Evolutionary conservation across 2,797 vertebrate species (phyloP).

Genomic region (Ciconia nigra): DNA sequence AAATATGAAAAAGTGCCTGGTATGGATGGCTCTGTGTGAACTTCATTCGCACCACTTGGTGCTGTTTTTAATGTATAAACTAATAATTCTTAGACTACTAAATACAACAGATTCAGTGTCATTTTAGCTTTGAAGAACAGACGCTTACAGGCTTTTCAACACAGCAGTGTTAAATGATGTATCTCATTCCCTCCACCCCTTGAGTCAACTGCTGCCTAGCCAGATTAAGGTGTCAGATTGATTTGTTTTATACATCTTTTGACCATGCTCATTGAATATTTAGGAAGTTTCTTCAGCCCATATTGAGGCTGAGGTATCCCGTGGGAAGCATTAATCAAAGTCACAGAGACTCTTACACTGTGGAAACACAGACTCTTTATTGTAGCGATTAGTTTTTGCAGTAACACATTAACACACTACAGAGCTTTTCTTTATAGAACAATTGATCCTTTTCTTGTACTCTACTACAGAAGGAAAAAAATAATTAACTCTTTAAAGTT

Average conservation of each 20-base stretch:
- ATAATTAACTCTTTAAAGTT: slow-evolving; percentile 82
- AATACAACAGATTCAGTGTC: slow-evolving; percentile 77
- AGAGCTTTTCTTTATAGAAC: slow-evolving; percentile 83
- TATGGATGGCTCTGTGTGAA: slow-evolving; percentile 28
- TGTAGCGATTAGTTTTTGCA: slow-evolving; percentile 84
- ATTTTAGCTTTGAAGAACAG: slow-evolving; percentile 82
- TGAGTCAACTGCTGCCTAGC: slow-evolving; percentile 89
- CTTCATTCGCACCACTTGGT: slow-evolving; percentile 63
- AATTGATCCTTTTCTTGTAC: slow-evolving; percentile 83
- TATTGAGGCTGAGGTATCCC: slow-evolving; percentile 86
- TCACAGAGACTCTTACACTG: slow-evolving; percentile 78
- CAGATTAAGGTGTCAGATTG: slow-evolving; percentile 93
- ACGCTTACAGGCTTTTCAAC: slow-evolving; percentile 89
- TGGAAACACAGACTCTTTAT: slow-evolving; percentile 83
- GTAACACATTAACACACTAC: slow-evolving; percentile 85
- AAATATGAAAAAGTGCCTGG: slow-evolving; percentile 40
- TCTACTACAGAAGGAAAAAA: slow-evolving; percentile 68
- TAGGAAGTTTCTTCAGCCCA: slow-evolving; percentile 88
- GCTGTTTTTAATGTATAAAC: slow-evolving; percentile 74
- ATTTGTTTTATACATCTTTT: slow-evolving; percentile 92
- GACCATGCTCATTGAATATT: slow-evolving; percentile 89
- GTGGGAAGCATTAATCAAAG: slow-evolving; percentile 90
- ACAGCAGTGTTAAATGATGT: slow-evolving; percentile 90
- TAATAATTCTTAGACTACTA: slow-evolving; percentile 77
- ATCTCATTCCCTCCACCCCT: slow-evolving; percentile 82